Conservation (phyloP, 2,113 vertebrate genomes). For the Gymnobelideus leadbeateri region DNA sequence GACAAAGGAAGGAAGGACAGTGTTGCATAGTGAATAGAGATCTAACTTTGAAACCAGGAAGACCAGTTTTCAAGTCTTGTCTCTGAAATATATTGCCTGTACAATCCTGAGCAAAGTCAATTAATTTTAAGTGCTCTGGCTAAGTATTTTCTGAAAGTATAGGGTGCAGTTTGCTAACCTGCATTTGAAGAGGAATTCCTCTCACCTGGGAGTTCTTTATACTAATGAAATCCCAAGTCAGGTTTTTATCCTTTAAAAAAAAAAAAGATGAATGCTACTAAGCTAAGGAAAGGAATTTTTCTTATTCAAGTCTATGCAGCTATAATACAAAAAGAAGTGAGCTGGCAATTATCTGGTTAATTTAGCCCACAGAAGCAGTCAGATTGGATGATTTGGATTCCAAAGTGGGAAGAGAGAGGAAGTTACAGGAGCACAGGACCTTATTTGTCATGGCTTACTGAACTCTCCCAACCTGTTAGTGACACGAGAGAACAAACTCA, state of each 20-base stretch:
- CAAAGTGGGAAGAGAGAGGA: background rate
- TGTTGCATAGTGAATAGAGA: background rate
- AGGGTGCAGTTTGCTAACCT: background rate
- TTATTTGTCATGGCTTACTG: background rate
- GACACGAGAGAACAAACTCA: background rate
- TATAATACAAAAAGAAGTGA: background rate
- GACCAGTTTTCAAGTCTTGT: background rate
- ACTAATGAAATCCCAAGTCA: background rate
- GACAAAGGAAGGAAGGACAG: background rate
- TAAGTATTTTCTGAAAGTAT: background rate
- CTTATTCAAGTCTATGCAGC: background rate
- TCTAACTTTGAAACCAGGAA: background rate
- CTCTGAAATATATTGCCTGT: background rate
- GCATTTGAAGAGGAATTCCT: background rate
- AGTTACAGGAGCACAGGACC: background rate
- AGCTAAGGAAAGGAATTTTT: background rate
- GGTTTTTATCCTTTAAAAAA: background rate
- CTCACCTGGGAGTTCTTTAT: background rate
- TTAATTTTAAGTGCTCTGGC: background rate
- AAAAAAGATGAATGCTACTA: background rate
- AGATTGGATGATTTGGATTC: background rate
- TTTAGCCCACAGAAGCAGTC: background rate
- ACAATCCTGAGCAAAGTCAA: background rate
- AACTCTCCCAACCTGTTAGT: background rate
- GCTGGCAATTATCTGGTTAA: background rate